Conservation (phyloP, 2,113 vertebrate species). For the Cochlearius cochlearius region DNA sequence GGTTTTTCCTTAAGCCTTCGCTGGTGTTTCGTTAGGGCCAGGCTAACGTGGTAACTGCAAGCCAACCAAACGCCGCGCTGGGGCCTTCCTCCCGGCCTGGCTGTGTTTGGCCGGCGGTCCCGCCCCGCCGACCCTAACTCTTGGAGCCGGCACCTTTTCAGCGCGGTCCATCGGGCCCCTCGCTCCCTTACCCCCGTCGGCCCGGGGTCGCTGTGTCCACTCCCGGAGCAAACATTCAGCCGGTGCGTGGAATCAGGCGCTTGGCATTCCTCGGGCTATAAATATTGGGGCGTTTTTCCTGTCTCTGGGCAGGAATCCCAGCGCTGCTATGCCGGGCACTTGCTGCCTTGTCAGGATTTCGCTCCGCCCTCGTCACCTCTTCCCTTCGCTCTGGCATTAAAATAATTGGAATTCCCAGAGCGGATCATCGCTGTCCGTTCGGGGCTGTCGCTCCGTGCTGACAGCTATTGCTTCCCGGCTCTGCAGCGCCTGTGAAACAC, state of each 20-base stretch:
- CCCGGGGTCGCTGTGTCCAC: neutral
- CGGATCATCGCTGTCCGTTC: accelerated
- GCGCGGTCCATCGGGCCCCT: accelerated
- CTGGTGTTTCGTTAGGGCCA: neutral
- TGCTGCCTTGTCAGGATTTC: neutral
- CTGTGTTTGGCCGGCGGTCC: neutral
- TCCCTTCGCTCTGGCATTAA: neutral
- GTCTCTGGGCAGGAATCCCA: neutral
- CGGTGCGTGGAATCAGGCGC: neutral
- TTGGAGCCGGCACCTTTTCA: neutral
- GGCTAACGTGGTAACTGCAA: neutral
- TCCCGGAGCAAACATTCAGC: neutral
- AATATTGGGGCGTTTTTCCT: neutral
- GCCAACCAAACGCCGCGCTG: neutral
- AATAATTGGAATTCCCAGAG: neutral
- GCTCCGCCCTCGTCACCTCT: neutral
- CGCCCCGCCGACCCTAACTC: neutral
- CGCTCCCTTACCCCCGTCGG: neutral
- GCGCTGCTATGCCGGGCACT: accelerated
- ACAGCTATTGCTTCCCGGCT: neutral
- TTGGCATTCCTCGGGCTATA: neutral
- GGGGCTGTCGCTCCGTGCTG: accelerated
- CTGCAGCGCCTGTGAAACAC: accelerated
- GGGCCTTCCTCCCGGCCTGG: neutral
- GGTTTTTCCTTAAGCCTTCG: neutral